Percentiles rank a stretch among this genome's conserved stretches.
phyloP scores from a whole-genome alignment of 2,888 invertebrate species.

The Mayetiola destructor region DNA sequence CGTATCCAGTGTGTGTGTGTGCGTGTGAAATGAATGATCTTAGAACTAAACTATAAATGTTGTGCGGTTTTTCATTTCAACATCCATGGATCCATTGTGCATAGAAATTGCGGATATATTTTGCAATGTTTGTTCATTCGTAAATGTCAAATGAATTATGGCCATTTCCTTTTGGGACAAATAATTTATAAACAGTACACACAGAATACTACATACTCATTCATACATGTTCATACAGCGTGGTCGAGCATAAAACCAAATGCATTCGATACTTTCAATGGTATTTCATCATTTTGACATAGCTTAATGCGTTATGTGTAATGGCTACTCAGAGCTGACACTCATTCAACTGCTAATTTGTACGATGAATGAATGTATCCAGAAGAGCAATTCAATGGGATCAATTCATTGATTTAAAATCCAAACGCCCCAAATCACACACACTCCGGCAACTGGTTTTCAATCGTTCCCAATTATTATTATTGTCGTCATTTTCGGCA shows the following conservation, averaged over 20 bases:
- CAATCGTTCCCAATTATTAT: neutral
- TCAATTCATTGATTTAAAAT: neutral
- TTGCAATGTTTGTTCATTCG: neutral
- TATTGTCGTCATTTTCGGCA: neutral
- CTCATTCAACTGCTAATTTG: neutral
- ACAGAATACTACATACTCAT: no score
- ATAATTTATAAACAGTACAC: slow-evolving; percentile 12
- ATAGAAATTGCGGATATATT: neutral
- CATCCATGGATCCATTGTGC: no score
- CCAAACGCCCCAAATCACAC: no score
- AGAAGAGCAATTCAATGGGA: no score
- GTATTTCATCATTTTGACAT: neutral
- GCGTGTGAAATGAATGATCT: slow-evolving; percentile 3
- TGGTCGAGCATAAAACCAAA: neutral
- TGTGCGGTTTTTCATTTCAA: slow-evolving; percentile 6
- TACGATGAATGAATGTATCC: no score
- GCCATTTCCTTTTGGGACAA: slow-evolving; percentile 5
- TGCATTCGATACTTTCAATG: slow-evolving; percentile 10
- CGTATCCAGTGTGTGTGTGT: no score
- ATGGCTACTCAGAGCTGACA: no score
- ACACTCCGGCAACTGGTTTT: no score
- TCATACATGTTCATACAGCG: neutral
- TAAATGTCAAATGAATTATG: slow-evolving; percentile 11
- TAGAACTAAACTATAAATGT: slow-evolving; percentile 7
- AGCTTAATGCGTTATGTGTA: no score